Percentiles rank a stretch among this genome's conserved stretches.
These are phyloP conservation scores for Clitarchus hookeri DNA, from an alignment of 2,888 invertebrate species.

Conservation along the genomic window DNA sequence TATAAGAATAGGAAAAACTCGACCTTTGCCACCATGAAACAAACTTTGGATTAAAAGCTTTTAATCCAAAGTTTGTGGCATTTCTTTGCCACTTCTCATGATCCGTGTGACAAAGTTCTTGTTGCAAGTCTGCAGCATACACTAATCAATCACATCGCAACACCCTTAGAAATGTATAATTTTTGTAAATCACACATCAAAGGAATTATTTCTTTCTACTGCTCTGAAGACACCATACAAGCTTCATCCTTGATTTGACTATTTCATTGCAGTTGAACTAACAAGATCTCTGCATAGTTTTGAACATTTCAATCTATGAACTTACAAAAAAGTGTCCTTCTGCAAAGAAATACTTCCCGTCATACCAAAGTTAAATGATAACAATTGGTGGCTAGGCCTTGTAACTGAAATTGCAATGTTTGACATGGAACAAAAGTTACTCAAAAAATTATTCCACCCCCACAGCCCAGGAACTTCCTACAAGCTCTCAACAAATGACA, in stretches of 20 bases:
- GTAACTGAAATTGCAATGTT: neutral
- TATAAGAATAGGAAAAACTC: neutral
- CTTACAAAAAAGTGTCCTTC: neutral
- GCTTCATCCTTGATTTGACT: neutral
- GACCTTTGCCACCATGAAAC: neutral
- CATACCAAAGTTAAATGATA: neutral
- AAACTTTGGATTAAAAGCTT: neutral
- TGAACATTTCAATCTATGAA: neutral
- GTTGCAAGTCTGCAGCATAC: too few species aligned
- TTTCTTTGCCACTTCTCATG: slow-evolving; percentile 1
- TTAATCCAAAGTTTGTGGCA: too few species aligned
- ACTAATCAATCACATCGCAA: neutral
- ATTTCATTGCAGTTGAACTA: neutral
- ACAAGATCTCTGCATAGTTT: neutral
- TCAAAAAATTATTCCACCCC: neutral
- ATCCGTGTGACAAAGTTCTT: neutral
- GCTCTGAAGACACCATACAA: neutral
- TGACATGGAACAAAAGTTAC: neutral
- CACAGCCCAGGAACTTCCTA: neutral
- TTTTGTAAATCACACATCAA: slow-evolving; percentile 4
- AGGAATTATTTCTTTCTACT: neutral
- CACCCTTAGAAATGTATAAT: neutral
- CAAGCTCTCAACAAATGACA: neutral
- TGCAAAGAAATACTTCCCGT: neutral
- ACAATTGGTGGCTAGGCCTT: neutral